Conservation (phyloP, 2,113 vertebrate genomes). For the Rhabdomys dilectus region DNA sequence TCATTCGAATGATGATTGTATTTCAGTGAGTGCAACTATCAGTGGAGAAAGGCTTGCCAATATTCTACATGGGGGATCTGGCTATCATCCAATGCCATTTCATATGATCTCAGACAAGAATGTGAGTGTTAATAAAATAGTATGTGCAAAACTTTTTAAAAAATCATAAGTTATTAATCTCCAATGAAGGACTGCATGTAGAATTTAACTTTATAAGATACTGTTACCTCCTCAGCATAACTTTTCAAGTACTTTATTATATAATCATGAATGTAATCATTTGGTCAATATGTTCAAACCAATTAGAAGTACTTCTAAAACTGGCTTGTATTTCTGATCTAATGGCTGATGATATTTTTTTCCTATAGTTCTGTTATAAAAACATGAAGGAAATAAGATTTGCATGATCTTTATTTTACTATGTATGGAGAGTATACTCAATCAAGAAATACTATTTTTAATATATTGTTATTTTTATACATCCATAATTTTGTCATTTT, state of each 20-base stretch:
- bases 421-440: neutral
- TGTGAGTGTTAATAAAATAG: neutral
- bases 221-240: accelerated
- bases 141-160: neutral
- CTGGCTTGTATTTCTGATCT: neutral
- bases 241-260: neutral
- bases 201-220: neutral
- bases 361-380: neutral
- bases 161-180: neutral
- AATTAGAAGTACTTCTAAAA: neutral
- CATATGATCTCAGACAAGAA: neutral
- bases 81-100: neutral
- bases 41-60: neutral
- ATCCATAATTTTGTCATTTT: neutral
- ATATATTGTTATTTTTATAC: neutral
- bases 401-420: neutral
- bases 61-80: accelerated
- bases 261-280: neutral
- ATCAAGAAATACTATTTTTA: neutral
- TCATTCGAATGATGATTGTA: neutral
- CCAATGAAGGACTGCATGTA: too few relatives aligned
- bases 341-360: neutral
- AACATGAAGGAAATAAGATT: neutral
- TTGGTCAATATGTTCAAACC: neutral
- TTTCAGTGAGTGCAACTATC: neutral